Base-by-base conservation (phyloP, 1,140 invertebrate species). In the Spodoptera litura region DNA sequence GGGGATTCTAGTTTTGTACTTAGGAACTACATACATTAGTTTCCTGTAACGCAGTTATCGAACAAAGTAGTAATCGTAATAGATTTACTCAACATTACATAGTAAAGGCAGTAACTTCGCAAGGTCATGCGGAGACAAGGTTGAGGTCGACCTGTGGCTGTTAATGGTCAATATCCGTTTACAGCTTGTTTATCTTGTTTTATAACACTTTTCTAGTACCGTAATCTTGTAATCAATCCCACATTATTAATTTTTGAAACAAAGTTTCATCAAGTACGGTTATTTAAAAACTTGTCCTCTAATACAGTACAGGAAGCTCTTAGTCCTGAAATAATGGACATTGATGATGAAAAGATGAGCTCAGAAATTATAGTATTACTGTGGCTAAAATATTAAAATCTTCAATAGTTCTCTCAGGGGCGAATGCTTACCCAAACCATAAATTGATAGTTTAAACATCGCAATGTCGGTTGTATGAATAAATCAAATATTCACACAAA, bases 111-210 rank as follows among this genome's bases (percentile, higher is more conserved):
- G 68, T 71, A 56, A 52, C 53, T 56, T 55, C 10, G 27, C 68
- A 73, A 73, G 71, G 71, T 73, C 71, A 73, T 51, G 3, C 71
- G 3, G 55, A 59, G 20, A 49, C 56, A 73, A 73, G 71, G 71
- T 51, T 73, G 56, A 49, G 35, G 55, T 11, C 55, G 56, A 13
- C 71, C 51, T 58, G 71, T 44, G 38, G 15, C 62, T 51, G 62
- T 53, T 49, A 25, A 49, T 73, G 35, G n/a, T 44, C 56, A 27
- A 44, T 20, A 59, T 59, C 55, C 20, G 20, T 68, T 38, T 68
- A 68, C 49, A 10, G 20, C 31, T 52, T 68, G 27, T 52, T 10
- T 31, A 52, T 25, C 44, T 44, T 38, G 35, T 15, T 3, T 31
- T 1, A 31, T 44, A 9, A 25, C 20, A 4, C 3, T 56, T 56